Conservation (phyloP, 2,113 vertebrate species). For the Meles meles region DNA sequence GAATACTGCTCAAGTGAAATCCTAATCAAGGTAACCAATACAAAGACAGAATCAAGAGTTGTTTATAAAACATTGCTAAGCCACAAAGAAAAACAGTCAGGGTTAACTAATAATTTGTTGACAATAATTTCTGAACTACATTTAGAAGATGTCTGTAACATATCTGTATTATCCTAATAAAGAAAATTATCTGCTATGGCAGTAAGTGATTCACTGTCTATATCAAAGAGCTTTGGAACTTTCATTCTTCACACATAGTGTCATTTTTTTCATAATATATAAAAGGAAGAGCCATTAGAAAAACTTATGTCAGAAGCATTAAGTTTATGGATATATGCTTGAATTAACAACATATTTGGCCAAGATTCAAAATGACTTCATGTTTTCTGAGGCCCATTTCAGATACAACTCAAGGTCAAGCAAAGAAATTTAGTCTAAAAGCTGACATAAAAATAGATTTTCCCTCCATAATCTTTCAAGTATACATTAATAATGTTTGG, state of each 20-base stretch:
- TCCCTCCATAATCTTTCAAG: neutral
- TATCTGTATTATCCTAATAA: slow-evolving; percentile 15
- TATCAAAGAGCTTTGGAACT: neutral
- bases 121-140: neutral
- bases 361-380: slow-evolving; percentile 76
- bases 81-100: slow-evolving; percentile 29
- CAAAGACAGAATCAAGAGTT: neutral
- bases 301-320: slow-evolving; percentile 76
- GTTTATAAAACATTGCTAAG: slow-evolving; percentile 12
- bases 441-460: slow-evolving; percentile 34
- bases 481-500: neutral
- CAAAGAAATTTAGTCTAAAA: neutral
- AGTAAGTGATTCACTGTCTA: neutral
- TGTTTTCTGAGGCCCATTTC: slow-evolving; percentile 24
- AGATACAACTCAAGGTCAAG: slow-evolving; percentile 15
- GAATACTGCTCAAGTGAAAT: neutral
- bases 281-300: slow-evolving; percentile 71
- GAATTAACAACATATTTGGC: slow-evolving; percentile 73
- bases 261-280: slow-evolving; percentile 39
- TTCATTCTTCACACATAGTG: neutral
- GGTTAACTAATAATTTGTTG: neutral
- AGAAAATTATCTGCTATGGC: neutral
- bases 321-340: slow-evolving; percentile 56
- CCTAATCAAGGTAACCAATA: neutral
- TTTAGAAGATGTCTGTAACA: slow-evolving; percentile 2